Percentiles rank a stretch among this genome's conserved stretches.
These are phyloP conservation scores for Acrocera orbiculus DNA, from an alignment of 2,888 invertebrate genomes.

Conservation along the genomic window DNA sequence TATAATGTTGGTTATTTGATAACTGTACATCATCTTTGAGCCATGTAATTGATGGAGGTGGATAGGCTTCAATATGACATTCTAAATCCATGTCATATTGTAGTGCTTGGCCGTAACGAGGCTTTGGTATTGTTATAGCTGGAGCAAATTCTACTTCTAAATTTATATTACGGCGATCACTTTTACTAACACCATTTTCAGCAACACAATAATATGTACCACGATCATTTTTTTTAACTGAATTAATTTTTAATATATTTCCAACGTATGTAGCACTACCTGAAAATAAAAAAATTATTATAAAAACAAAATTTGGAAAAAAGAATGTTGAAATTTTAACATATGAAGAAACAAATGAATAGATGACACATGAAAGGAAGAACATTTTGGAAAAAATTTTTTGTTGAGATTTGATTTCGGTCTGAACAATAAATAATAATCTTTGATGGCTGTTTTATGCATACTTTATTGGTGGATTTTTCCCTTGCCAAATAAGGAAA, in stretches of 20 bases:
- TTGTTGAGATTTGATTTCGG: too few relatives aligned
- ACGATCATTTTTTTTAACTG: slow-evolving; percentile 71
- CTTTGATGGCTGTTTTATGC: too few relatives aligned
- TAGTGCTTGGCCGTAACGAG: slow-evolving; percentile 65
- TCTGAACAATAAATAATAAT: too few relatives aligned
- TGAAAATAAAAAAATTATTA: slow-evolving; percentile 15
- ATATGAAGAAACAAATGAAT: too few relatives aligned
- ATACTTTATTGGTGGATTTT: too few relatives aligned
- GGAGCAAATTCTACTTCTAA: slow-evolving; percentile 82
- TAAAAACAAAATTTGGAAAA: neutral
- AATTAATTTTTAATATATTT: slow-evolving; percentile 56
- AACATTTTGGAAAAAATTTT: too few relatives aligned
- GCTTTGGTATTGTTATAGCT: slow-evolving; percentile 66
- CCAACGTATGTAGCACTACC: slow-evolving; percentile 43
- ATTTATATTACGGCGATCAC: slow-evolving; percentile 69
- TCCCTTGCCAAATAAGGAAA: too few relatives aligned
- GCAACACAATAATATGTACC: slow-evolving; percentile 90
- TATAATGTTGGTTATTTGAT: slow-evolving; percentile 81
- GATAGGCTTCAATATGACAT: slow-evolving; percentile 88
- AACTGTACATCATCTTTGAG: slow-evolving; percentile 65
- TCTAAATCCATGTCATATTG: slow-evolving; percentile 90
- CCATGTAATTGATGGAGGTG: slow-evolving; percentile 85
- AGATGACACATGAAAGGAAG: too few relatives aligned
- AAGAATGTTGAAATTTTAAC: too few relatives aligned
- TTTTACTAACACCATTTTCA: slow-evolving; percentile 74